These are phyloP conservation scores for Brachypteracias leptosomus DNA, from an alignment of 2,113 vertebrate species.

Conservation along the genomic window DNA sequence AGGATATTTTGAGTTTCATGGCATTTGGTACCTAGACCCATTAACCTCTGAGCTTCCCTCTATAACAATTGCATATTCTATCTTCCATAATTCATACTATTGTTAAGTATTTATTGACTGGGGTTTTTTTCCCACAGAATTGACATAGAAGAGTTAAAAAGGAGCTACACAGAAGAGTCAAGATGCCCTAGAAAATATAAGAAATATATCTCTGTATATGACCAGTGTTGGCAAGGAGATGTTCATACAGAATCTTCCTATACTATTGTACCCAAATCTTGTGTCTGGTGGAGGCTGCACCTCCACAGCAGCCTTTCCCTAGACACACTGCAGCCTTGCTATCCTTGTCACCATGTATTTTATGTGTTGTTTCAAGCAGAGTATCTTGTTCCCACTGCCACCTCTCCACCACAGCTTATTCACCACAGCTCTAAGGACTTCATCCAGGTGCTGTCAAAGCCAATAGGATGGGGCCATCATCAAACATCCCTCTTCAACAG, in stretches of 20 bases:
- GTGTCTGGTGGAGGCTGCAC: background rate
- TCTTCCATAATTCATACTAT: conserved; percentile 23
- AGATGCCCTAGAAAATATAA: background rate
- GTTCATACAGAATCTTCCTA: background rate
- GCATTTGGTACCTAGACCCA: background rate
- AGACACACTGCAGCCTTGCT: background rate
- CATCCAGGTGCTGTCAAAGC: background rate
- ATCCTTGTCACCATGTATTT: background rate
- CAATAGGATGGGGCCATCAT: background rate
- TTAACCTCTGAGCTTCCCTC: background rate
- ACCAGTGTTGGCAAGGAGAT: background rate
- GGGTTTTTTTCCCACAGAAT: conserved; percentile 10
- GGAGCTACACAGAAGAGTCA: background rate
- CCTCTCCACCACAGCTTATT: background rate
- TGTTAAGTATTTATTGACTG: conserved; percentile 51
- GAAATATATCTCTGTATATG: background rate
- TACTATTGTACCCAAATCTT: background rate
- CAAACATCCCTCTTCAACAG: background rate
- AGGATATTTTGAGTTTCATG: background rate
- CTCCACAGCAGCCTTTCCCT: background rate
- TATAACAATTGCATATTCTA: background rate
- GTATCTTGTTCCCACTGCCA: background rate
- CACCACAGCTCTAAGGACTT: background rate
- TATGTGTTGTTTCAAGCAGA: background rate
- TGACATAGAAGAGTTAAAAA: background rate